Base-by-base conservation (phyloP, 2,797 vertebrate species). In the Gadopsis bispinosus region DNA sequence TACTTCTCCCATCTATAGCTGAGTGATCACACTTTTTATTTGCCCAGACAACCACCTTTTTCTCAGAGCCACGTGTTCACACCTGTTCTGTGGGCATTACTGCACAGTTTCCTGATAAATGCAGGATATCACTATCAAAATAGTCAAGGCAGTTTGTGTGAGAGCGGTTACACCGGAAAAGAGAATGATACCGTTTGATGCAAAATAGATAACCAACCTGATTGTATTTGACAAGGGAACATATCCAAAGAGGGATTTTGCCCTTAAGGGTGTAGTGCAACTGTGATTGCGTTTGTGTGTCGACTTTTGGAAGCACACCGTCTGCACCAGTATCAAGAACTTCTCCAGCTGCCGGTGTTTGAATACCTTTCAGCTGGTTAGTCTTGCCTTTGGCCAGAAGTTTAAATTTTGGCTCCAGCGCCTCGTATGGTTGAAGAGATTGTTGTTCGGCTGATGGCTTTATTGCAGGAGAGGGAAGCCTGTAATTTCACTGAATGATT, bases 401-500 rank as follows among this genome's bases (percentile, higher is more conserved):
- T 79, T 63, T 69, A 41, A 66, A 17, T 72, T 31, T 78, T 8
- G 7, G 43, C 73, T 79, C 77, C 35, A 67, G 59, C 26, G 16
- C 17, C 35, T 33, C 33, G 10, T 62, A 29, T 19, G 54, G 74
- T 47, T 69, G 66, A 72, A 26, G 47, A 75, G 56, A 80, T 88
- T 64, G 77, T 70, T 81, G 77, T 87, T 83, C 4, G 3, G 41
- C 75, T 84, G 59, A 91, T 84, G 80, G 54, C 35, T 88, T 74
- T 20, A 68, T 77, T 66, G 69, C 55, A 61, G 48, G 47, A 73
- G 48, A 68, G 22, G 26, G 10, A 41, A 43, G 77, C 5, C 80
- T 79, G 68, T 81, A 65, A 81, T 89, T 89, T 79, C 37, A 60
- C 70, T 75, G 60, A 82, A 69, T 78, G 83, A 85, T 67, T 77